Evolutionary conservation across 2,113 vertebrate genomes (phyloP), one percentile per base, ranked within the genome.

Genomic region (Scytalopus superciliaris): DNA sequence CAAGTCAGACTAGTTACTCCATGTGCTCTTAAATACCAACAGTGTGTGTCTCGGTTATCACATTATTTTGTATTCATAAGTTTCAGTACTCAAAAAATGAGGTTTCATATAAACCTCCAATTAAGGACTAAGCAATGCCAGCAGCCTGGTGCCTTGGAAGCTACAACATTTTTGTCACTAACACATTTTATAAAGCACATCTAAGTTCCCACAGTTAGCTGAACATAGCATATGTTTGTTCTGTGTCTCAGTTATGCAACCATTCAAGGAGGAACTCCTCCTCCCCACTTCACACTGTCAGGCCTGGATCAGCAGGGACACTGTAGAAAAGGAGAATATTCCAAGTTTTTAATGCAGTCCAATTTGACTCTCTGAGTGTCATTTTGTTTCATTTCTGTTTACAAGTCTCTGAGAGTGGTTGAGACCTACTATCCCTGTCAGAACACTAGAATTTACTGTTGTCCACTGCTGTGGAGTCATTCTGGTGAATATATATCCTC

Each of bases 111-210:
- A 96, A 96, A 91, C 87, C 59, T 91, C 79, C 76, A 97, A 78
- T 93, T 93, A 96, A 86, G 64, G 68, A 94, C 52, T 78, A 96
- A 84, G 79, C 4, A 12, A 89, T 93, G 92, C 93, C 86, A 96
- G 90, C 68, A 92, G 96, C 56, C 92, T 95, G 88, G 83, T 92
- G 93, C 47, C 60, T 95, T 96, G 94, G 88, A 95, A 88, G 84
- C 84, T 92, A 70, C 86, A 93, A 72, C 68, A 80, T 81, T 94
- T 89, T 87, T 96, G 78, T 90, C 72, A 15, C 85, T 94, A 94
- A 93, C 95, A 96, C 84, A 53, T 96, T 94, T 91, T 87, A 82
- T 89, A 87, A 85, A 96, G 73, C 76, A 83, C 35, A 72, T 85
- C 39, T 90, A 92, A 94, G 68, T 84, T 93, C 68, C 91, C 73